Conservation (phyloP, 2,113 vertebrate species). For the Tetraodon nigroviridis region DNA sequence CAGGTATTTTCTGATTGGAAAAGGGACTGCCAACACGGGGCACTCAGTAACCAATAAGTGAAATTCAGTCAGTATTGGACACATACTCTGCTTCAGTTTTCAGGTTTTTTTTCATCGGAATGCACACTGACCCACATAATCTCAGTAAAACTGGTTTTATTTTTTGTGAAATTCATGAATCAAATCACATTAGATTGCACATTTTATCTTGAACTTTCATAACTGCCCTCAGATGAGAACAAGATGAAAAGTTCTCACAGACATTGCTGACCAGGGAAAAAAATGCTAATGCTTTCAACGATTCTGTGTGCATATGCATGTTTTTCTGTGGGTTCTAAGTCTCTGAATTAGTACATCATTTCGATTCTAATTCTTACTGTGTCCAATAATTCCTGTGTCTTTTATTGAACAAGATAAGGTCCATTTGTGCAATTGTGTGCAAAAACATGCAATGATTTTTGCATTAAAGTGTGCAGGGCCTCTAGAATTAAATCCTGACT, state of each 20-base stretch:
- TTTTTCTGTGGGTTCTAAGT: constrained; percentile 3
- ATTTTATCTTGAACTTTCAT: too few relatives aligned
- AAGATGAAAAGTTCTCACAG: too few relatives aligned
- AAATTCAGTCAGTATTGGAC: too few relatives aligned
- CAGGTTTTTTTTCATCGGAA: constrained; percentile 14
- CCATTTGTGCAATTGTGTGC: background rate
- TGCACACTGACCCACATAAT: constrained; percentile 6
- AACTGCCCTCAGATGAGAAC: too few relatives aligned
- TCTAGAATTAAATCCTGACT: too few relatives aligned
- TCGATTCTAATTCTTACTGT: background rate
- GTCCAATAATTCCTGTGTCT: too few relatives aligned
- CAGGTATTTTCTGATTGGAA: background rate
- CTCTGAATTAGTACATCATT: constrained; percentile 9
- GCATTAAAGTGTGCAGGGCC: too few relatives aligned
- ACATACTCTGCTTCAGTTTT: too few relatives aligned
- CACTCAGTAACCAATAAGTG: too few relatives aligned
- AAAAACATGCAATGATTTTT: background rate
- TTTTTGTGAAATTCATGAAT: constrained; percentile 1
- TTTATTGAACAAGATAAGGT: background rate
- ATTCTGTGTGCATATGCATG: background rate
- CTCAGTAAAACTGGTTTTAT: constrained; percentile 19
- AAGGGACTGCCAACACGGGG: too few relatives aligned
- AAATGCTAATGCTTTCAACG: background rate
- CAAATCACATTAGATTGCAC: too few relatives aligned
- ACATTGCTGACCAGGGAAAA: too few relatives aligned